Evolutionary conservation across 1,140 invertebrate species (phyloP).

Genomic region (Drosophila punjabiensis): DNA sequence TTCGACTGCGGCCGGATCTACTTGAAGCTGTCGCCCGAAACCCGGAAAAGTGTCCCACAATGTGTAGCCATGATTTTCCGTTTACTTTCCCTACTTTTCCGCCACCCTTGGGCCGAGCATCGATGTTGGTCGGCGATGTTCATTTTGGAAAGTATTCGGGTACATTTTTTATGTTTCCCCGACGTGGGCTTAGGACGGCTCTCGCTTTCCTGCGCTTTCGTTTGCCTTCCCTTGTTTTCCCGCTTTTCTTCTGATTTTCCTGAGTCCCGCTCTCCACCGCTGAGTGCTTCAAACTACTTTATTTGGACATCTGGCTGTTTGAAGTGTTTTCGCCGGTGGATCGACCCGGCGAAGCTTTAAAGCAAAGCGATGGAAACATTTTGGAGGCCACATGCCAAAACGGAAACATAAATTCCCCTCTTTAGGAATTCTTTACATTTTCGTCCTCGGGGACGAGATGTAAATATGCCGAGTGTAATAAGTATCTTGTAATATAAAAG

Average conservation of each 20-base stretch:
- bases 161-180: slow-evolving; percentile 68
- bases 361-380: slow-evolving; percentile 16
- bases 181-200: slow-evolving; percentile 49
- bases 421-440: slow-evolving; percentile 6
- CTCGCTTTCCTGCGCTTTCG: slow-evolving; percentile 16
- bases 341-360: slow-evolving; percentile 15
- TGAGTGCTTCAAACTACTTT: slow-evolving; percentile 71
- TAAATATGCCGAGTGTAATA: slow-evolving; percentile 35
- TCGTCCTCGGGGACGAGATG: slow-evolving; percentile 3
- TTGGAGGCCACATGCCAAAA: slow-evolving; percentile 19
- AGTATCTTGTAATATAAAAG: slow-evolving; percentile 27
- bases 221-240: slow-evolving; percentile 10
- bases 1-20: slow-evolving; percentile 23
- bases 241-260: not conserved
- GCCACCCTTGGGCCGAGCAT: slow-evolving; percentile 32
- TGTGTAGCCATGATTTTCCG: slow-evolving; percentile 11
- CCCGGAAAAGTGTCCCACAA: slow-evolving; percentile 8
- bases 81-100: not conserved
- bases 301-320: slow-evolving; percentile 69
- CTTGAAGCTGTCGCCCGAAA: slow-evolving; percentile 31
- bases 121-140: slow-evolving; percentile 23
- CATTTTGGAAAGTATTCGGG: slow-evolving; percentile 74
- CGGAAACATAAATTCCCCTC: slow-evolving; percentile 35
- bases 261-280: not conserved
- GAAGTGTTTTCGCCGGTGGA: slow-evolving; percentile 39